These are phyloP conservation scores for Brenthis daphne DNA, from an alignment of 2,888 invertebrate genomes.

Conservation along the genomic window DNA sequence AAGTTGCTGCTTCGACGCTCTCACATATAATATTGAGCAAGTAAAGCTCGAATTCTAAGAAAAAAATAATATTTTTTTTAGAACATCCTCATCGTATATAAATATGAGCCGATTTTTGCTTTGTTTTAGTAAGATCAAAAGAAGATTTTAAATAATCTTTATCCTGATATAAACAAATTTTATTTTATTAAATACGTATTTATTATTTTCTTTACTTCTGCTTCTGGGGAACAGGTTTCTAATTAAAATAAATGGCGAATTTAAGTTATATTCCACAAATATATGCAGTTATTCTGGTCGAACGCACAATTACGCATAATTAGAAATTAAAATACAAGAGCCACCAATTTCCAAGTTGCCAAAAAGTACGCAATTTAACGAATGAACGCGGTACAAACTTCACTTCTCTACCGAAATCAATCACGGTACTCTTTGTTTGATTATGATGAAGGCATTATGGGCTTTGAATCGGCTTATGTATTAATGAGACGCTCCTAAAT, in stretches of 20 bases:
- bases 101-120: background rate
- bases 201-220: too few species aligned
- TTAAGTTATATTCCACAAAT: background rate
- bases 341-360: background rate
- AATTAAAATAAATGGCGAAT: too few species aligned
- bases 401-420: constrained; percentile 29
- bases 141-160: too few species aligned
- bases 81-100: background rate
- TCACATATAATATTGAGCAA: constrained; percentile 21
- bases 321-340: background rate
- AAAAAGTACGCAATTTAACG: constrained; percentile 18
- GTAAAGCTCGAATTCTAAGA: constrained; percentile 14
- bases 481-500: constrained; percentile 73
- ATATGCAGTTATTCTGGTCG: background rate
- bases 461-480: constrained; percentile 62
- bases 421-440: constrained; percentile 59
- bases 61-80: constrained; percentile 5
- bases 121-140: too few species aligned
- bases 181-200: too few species aligned
- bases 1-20: constrained; percentile 21
- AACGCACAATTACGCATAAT: too few species aligned
- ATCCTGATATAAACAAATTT: too few species aligned
- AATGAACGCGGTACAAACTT: constrained; percentile 13
- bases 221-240: too few species aligned
- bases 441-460: constrained; percentile 66